Evolutionary conservation across 1,140 invertebrate genomes (phyloP).

Genomic region (Latrodectus geometricus): DNA sequence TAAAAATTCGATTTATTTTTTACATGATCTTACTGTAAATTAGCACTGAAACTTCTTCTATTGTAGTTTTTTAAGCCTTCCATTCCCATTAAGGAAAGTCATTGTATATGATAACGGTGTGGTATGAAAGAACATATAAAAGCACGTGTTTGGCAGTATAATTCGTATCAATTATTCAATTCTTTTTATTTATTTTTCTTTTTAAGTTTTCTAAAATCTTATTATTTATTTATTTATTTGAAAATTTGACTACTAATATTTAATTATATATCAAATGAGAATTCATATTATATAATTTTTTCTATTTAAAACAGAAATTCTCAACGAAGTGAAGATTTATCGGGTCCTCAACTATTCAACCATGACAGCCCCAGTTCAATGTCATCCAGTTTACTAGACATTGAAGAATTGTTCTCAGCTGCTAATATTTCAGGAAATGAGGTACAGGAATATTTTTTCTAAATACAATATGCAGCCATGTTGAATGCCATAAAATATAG

Average conservation of each 20-base stretch:
- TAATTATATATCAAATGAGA: neutral
- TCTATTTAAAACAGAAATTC: constrained; percentile 48
- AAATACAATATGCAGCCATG: no score
- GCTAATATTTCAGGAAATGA: constrained; percentile 63
- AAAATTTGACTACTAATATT: neutral
- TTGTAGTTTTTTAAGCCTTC: no score
- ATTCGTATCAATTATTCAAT: no score
- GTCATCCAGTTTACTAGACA: constrained; percentile 67
- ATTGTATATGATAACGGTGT: no score
- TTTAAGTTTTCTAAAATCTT: neutral
- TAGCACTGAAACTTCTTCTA: no score
- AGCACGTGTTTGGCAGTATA: no score
- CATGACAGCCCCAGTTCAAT: constrained; percentile 66
- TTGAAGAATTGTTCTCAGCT: constrained; percentile 65
- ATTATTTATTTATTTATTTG: neutral
- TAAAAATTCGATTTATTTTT: no score
- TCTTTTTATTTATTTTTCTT: neutral
- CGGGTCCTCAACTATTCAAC: constrained; percentile 45
- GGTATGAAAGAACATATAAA: no score
- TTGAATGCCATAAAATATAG: no score
- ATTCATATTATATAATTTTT: neutral
- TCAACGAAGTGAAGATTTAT: constrained; percentile 56
- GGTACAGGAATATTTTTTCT: constrained; percentile 24
- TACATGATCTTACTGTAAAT: no score
- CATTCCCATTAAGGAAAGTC: no score